Evolutionary conservation across 1,140 invertebrate species (phyloP).

Genomic region (Drosophila kanapiae): DNA sequence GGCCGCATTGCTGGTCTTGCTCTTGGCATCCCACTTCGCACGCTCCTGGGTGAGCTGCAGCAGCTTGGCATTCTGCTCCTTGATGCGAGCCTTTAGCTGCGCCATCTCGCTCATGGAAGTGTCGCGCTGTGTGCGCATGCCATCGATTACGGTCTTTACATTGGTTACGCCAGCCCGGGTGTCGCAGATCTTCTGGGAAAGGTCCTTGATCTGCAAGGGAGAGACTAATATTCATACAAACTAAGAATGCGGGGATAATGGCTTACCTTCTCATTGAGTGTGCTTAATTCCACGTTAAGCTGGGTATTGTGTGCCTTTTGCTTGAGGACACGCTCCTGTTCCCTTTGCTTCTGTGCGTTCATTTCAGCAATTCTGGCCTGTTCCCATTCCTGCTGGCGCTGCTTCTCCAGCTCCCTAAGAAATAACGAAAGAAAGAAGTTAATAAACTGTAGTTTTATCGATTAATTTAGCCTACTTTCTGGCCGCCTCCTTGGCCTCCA

Average conservation of each 20-base stretch:
- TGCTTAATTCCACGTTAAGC: conserved; percentile 86
- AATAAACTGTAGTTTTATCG: fast-evolving
- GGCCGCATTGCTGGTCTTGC: conserved; percentile 55
- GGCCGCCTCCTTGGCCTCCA: conserved; percentile 93
- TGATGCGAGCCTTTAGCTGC: conserved; percentile 92
- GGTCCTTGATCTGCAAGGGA: conserved; percentile 88
- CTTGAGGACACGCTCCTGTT: conserved; percentile 95
- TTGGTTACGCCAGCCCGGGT: conserved; percentile 95
- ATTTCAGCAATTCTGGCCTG: conserved; percentile 95
- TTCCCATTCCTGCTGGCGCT: conserved; percentile 98
- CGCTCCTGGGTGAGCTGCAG: conserved; percentile 93
- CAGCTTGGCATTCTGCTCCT: conserved; percentile 93
- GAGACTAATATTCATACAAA: background rate
- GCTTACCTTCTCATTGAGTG: conserved; percentile 90
- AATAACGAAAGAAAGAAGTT: conserved; percentile 10
- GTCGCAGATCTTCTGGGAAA: conserved; percentile 95
- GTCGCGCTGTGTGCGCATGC: conserved; percentile 96
- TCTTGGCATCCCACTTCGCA: conserved; percentile 92
- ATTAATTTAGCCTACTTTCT: conserved; percentile 86
- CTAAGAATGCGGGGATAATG: background rate
- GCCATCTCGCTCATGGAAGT: conserved; percentile 95
- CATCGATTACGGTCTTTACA: conserved; percentile 97
- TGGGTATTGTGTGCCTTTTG: conserved; percentile 96
- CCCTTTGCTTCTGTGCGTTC: conserved; percentile 93
- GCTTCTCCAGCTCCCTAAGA: conserved; percentile 95